Conservation (phyloP, 2,888 invertebrate species). For the Pachymerium ferrugineum region DNA sequence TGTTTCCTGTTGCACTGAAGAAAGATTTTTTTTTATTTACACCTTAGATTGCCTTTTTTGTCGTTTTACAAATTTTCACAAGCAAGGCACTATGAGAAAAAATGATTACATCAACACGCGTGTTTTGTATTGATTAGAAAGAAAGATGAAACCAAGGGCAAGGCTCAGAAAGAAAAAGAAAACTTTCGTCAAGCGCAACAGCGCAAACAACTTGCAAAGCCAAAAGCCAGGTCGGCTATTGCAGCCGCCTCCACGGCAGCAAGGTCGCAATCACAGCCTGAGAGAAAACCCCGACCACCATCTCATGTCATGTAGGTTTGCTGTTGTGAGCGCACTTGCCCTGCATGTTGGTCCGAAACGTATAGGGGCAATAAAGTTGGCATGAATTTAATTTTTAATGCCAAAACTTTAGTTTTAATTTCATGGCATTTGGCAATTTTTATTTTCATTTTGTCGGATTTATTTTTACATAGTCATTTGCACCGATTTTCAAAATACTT, state of each 20-base stretch:
- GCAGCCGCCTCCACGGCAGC: not conserved
- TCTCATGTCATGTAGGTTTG: conserved; percentile 30
- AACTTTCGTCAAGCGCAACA: conserved; percentile 24
- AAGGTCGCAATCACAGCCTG: not conserved
- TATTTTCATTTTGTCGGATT: too few relatives aligned
- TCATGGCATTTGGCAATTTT: too few relatives aligned
- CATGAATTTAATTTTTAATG: conserved; percentile 7
- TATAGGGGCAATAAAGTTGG: too few relatives aligned
- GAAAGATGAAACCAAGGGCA: conserved; percentile 29
- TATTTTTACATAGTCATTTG: too few relatives aligned
- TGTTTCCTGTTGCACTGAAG: not conserved
- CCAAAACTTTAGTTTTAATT: not conserved
- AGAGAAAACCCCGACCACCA: conserved; percentile 17
- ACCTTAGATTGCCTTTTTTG: not conserved
- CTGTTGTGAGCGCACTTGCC: conserved; percentile 29
- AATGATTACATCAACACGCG: not conserved
- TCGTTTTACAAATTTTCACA: conserved; percentile 11
- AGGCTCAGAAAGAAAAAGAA: conserved; percentile 31
- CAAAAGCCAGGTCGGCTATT: not conserved
- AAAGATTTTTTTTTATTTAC: not conserved
- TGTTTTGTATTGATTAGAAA: conserved; percentile 30
- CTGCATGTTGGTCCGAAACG: conserved; percentile 15
- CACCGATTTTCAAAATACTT: too few relatives aligned
- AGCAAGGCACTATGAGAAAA: not conserved
- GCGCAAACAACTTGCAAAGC: conserved; percentile 23